A percentile compares a stretch with the other conserved stretches of the same genome.
Evolutionary conservation across 2,797 vertebrate species (phyloP).

Genomic region (Gorsachius magnificus): DNA sequence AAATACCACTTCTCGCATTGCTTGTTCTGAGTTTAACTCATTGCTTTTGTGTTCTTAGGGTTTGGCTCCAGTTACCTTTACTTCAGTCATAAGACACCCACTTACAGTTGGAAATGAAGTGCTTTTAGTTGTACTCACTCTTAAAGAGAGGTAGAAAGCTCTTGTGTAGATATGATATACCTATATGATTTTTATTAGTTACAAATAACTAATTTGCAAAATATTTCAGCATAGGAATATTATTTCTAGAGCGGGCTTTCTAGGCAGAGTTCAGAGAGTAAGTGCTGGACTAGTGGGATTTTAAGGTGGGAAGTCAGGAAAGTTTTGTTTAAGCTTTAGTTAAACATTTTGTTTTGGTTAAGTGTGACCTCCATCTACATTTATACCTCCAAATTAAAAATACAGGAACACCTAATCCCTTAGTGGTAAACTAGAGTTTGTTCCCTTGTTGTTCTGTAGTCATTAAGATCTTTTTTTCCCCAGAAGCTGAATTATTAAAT

Average conservation of each 20-base stretch:
- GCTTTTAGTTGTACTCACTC: rapidly evolving
- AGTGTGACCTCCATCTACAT: neutral
- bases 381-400: neutral
- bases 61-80: neutral
- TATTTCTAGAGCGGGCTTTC: neutral
- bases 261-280: neutral
- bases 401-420: neutral
- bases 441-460: neutral
- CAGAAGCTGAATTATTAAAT: neutral
- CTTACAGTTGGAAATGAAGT: neutral
- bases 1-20: neutral
- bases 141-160: neutral
- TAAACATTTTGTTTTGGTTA: neutral
- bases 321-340: neutral
- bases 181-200: neutral
- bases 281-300: neutral
- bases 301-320: neutral
- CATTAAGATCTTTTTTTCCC: neutral
- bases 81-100: neutral
- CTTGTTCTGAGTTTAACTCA: neutral
- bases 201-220: neutral
- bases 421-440: neutral
- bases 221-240: neutral
- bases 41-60: neutral
- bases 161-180: neutral